These are phyloP conservation scores for Euproctis similis DNA, from an alignment of 2,888 invertebrate genomes.

Conservation along the genomic window DNA sequence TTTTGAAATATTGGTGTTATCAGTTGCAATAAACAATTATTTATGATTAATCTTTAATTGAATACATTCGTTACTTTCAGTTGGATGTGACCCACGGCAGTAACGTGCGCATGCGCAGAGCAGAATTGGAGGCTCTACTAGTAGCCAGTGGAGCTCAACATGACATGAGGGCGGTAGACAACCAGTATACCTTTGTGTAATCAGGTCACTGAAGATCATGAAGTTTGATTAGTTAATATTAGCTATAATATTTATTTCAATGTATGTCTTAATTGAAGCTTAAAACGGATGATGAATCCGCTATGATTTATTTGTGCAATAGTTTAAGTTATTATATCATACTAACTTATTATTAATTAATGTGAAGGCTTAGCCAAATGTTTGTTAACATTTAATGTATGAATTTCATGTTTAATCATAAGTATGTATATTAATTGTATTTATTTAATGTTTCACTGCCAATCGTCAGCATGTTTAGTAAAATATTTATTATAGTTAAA, in stretches of 20 bases:
- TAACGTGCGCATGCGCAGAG: constrained; percentile 86
- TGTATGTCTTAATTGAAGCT: too few species aligned
- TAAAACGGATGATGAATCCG: too few species aligned
- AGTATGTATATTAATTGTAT: constrained; percentile 8
- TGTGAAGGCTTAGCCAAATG: constrained; percentile 27
- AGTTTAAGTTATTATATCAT: constrained; percentile 26
- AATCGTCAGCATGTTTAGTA: constrained; percentile 7
- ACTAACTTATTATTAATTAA: constrained; percentile 15
- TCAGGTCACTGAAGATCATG: too few species aligned
- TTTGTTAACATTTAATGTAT: constrained; percentile 24
- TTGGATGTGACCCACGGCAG: constrained; percentile 86
- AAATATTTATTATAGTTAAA: too few species aligned
- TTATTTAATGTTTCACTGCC: constrained; percentile 15
- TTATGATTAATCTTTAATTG: not conserved
- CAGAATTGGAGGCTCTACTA: constrained; percentile 83
- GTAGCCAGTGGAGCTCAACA: constrained; percentile 62
- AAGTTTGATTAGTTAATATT: too few species aligned
- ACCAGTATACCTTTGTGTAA: constrained; percentile 80
- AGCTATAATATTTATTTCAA: too few species aligned
- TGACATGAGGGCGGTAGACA: constrained; percentile 83
- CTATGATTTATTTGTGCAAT: constrained; percentile 29
- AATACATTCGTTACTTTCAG: constrained; percentile 32
- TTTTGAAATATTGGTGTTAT: not conserved
- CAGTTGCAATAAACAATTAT: not conserved
- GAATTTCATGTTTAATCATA: constrained; percentile 20